Evolutionary conservation across 2,797 vertebrate genomes (phyloP).

Genomic region (Paedocypris micromegethes): DNA sequence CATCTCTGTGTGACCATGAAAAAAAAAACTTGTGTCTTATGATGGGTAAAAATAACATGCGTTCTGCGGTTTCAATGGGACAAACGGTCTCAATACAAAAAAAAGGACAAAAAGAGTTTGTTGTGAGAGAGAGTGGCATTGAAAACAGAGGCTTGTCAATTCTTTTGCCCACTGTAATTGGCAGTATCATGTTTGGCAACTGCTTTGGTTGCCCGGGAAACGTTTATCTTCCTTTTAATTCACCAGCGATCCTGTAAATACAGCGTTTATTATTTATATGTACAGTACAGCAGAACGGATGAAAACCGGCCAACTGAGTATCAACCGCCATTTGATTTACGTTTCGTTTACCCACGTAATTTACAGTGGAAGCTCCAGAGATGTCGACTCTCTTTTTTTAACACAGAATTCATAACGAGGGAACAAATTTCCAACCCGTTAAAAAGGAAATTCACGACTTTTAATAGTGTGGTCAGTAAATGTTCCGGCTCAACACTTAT

Average conservation of each 20-base stretch:
- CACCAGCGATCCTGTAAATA: conserved; percentile 59
- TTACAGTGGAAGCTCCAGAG: too few relatives aligned
- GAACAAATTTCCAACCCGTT: too few relatives aligned
- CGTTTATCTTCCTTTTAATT: conserved; percentile 59
- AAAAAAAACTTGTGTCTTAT: not conserved
- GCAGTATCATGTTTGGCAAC: conserved; percentile 58
- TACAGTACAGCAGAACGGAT: conserved; percentile 51
- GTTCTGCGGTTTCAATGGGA: too few relatives aligned
- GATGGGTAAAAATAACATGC: not conserved
- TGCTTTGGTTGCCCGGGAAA: conserved; percentile 64
- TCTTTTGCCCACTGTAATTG: conserved; percentile 58
- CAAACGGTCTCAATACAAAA: not conserved
- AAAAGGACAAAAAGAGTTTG: conserved; percentile 33
- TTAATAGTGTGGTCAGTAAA: conserved; percentile 18
- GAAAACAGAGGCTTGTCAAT: conserved; percentile 44
- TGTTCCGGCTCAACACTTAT: not conserved
- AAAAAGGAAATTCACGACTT: too few relatives aligned
- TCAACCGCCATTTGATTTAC: conserved; percentile 56
- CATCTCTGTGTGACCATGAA: too few relatives aligned
- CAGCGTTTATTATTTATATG: conserved; percentile 58
- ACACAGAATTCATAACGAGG: too few relatives aligned
- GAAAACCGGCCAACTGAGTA: conserved; percentile 55
- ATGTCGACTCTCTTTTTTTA: too few relatives aligned
- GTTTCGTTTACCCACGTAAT: conserved; percentile 44
- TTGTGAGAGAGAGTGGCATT: conserved; percentile 52